Evolutionary conservation across 2,797 vertebrate genomes (phyloP), one percentile per base, ranked within the genome.

Genomic region (Acipenser transmontanus): DNA sequence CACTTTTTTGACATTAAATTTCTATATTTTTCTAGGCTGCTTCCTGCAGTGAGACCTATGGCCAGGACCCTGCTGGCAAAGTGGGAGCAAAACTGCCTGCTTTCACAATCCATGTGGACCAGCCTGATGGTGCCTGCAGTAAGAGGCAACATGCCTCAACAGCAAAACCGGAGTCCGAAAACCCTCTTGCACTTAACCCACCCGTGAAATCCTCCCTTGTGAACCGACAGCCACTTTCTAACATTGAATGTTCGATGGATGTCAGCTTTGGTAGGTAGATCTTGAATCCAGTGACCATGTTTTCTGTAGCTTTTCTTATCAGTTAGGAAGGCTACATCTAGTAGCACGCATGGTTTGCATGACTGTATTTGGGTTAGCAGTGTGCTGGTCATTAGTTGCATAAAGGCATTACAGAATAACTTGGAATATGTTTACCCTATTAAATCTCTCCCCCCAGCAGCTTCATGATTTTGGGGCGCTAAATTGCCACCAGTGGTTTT

Each of bases 91-190:
- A 85, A 54, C 91, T 78, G 63, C 80, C 92, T 0, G 4, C 88
- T 1, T 98, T 99, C 78, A 84, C 91, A 74, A 90, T 99, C 71
- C 93, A 90, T 63, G 78, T 88, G 71, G 88, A 91, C 68, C 92
- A 96, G 76, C 87, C 91, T 1, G 93, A 95, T 61, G 81, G 81
- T 0, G 77, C 84, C 57, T 79, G 77, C 61, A 61, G 74, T 7
- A 92, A 85, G 76, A 91, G 81, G 69, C 88, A 74, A 11, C 65
- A 54, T 1, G 74, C 74, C 0, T 8, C 74, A 1, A 84, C 83
- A 70, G 64, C 61, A 0, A 82, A 82, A 61, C 7, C 76, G 0
- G 12, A 68, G 0, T 0, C 63, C 0, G 81, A 80, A 2, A 78
- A 84, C 9, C 81, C 82, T 4, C 76, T 93, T 49, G 70, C 76